Evolutionary conservation across 2,113 vertebrate species (phyloP), one percentile per base, ranked within the genome.

Genomic region (Callipepla squamata): DNA sequence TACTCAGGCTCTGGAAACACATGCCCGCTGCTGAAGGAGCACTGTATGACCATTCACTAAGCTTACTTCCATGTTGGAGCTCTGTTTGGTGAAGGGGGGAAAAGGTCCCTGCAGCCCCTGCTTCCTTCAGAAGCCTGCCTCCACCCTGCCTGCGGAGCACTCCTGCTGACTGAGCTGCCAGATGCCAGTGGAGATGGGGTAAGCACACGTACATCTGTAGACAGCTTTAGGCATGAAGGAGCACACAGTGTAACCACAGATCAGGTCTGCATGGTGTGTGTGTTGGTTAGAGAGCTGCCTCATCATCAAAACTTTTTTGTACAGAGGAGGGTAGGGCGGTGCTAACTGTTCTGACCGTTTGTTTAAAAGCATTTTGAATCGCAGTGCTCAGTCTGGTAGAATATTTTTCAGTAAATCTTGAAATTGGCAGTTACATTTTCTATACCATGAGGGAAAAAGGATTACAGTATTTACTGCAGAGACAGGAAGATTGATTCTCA

Each of bases 401-500:
- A 96, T 97, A 96, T 97, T 97, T 97, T 95, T 63, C 73, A 92
- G 97, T 98, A 97, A 96, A 95, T 98, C 97, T 91, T 85, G 67
- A 89, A 80, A 2, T 4, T 95, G 96, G 90, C 97, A 97, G 97
- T 95, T 97, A 95, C 62, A 67, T 97, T 98, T 97, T 96, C 97
- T 89, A 90, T 95, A 91, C 93, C 5, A 38, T 81, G 65, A 66
- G 94, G 92, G 95, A 78, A 96, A 97, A 98, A 93, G 93, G 95
- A 97, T 98, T 97, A 94, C 79, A 72, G 96, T 97, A 97, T 97
- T 98, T 98, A 97, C 95, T 92, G 92, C 92, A 67, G 85, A 96
- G 97, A 96, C 97, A 96, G 95, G 75, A 97, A 98, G 97, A 98
- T 98, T 97, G 98, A 98, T 98, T 97, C 93, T 93, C 26, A 21